Base-by-base conservation (phyloP, 1,140 invertebrate genomes). In the Nephotettix cincticeps region DNA sequence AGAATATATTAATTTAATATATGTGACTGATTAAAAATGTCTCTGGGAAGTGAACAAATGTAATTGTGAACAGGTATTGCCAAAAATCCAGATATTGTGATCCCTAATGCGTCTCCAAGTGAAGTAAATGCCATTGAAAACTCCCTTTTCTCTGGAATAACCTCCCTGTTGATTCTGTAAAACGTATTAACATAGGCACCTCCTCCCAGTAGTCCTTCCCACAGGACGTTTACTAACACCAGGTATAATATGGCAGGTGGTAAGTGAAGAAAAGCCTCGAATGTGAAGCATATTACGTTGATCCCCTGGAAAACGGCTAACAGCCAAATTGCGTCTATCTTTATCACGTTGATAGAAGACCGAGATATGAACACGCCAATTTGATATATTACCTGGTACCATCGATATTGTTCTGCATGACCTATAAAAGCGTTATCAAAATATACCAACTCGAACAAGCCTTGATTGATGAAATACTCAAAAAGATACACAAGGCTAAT, bases 381-480 rank as follows among this genome's bases (percentile, higher is more conserved):
- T 80, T 96, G 94, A 81, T 95, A 96, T 74, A 88, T 85, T 9
- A 92, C 91, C 80, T 93, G 90, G 17, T 92, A 85, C 93, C 93
- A 95, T 71, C 92, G 83, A 73, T 95, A 95, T 78, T 95, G 93
- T 4, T 87, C 83, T 0, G 80, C 77, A 70, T 87, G 84, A n/a
- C 80, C 77, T 17, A 94, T 76, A 80, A 85, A 89, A 27, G 86
- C 88, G 47, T 85, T 83, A 70, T 88, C 83, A 74, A 91, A 93
- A 77, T 92, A 85, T 6, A 94, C 82, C 56, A 95, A 77, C 77
- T 95, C 93, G 77, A 90, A 89, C 83, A 95, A 81, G 74, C 93
- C 93, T 81, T 96, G 93, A 82, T 96, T 96, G 73, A 96, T 96
- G 74, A 94, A 93, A 81, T 96, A 96, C 77, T 96, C 94, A 73